These are phyloP conservation scores for Heteractis magnifica DNA, from an alignment of 92 coral and sea anemone species.

Conservation along the genomic window DNA sequence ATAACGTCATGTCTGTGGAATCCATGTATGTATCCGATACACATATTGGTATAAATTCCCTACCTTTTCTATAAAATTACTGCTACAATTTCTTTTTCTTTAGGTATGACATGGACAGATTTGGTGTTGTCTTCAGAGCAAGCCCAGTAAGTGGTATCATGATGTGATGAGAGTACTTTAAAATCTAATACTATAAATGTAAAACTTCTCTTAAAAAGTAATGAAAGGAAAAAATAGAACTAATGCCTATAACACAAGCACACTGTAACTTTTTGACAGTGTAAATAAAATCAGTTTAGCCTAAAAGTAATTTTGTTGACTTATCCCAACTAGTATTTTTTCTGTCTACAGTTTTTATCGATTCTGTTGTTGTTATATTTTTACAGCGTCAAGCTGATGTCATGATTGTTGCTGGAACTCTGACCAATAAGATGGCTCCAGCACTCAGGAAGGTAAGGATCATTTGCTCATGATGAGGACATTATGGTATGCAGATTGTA, in stretches of 20 bases:
- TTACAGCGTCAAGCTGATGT: slow-evolving; percentile 98
- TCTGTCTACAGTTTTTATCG: too few relatives aligned
- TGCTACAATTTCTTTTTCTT: background rate
- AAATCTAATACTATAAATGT: background rate
- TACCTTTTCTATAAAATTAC: background rate
- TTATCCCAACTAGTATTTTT: background rate
- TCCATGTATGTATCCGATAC: too few relatives aligned
- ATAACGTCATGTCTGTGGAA: too few relatives aligned
- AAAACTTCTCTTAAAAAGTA: background rate
- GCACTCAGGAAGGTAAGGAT: slow-evolving; percentile 86
- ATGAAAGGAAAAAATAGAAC: background rate
- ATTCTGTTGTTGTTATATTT: background rate
- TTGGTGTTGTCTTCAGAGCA: slow-evolving; percentile 99
- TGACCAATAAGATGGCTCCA: slow-evolving; percentile 99
- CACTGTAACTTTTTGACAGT: too few relatives aligned
- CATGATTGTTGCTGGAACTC: slow-evolving; percentile 99
- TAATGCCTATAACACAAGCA: too few relatives aligned
- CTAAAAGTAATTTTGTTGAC: background rate
- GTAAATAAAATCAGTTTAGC: too few relatives aligned
- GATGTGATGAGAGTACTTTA: background rate
- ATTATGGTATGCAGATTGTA: too few relatives aligned
- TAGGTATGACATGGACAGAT: slow-evolving; percentile 98
- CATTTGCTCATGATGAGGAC: background rate
- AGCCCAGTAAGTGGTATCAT: slow-evolving; percentile 78
- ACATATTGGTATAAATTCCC: background rate